phyloP scores from a whole-genome alignment of 2,888 invertebrate species.

The Himalopsyche japonica region DNA sequence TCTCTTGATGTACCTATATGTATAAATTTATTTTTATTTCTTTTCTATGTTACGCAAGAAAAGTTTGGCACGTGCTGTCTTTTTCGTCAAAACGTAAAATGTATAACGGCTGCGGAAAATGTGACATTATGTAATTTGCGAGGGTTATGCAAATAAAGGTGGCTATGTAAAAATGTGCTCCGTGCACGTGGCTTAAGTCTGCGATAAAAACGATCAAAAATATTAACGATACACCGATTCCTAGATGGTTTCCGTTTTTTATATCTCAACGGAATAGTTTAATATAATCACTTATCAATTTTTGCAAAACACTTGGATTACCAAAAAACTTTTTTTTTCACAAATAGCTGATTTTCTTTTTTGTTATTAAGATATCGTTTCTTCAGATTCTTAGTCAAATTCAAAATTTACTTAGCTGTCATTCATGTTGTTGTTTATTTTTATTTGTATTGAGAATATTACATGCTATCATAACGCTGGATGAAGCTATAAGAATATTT shows the following conservation, averaged over 20 bases:
- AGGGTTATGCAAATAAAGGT: not conserved
- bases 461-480: not conserved
- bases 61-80: not conserved
- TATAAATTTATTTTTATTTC: not conserved
- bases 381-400: too few species aligned
- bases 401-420: too few species aligned
- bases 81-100: not conserved
- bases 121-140: not conserved
- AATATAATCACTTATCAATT: too few species aligned
- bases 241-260: not conserved
- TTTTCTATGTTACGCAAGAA: not conserved
- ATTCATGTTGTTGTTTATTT: too few species aligned
- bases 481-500: not conserved
- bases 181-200: too few species aligned
- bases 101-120: not conserved
- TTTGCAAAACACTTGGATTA: too few species aligned
- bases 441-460: too few species aligned
- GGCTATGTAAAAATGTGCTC: not conserved
- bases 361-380: too few species aligned
- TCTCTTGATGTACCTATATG: not conserved
- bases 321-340: too few species aligned
- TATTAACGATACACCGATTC: not conserved
- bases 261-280: too few species aligned
- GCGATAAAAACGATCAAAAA: too few species aligned
- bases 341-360: too few species aligned